A percentile compares a stretch with the other conserved stretches of the same genome.
These are phyloP conservation scores for Rissa tridactyla DNA, from an alignment of 2,113 vertebrate species.

Conservation along the genomic window DNA sequence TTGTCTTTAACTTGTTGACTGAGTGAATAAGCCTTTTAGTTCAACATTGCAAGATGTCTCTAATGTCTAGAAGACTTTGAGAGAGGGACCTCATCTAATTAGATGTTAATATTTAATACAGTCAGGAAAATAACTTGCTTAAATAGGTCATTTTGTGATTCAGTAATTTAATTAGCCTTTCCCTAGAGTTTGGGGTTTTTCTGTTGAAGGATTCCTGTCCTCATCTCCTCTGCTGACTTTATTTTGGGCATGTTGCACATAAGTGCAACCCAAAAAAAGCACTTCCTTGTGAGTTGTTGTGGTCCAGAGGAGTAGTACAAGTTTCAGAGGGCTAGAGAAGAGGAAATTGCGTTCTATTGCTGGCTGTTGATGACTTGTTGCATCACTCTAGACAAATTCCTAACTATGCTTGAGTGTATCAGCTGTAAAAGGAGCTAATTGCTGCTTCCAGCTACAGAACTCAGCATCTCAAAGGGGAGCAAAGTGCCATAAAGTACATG, in stretches of 20 bases:
- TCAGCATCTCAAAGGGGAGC: background rate
- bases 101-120: conserved; percentile 6
- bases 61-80: background rate
- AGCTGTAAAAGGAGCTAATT: background rate
- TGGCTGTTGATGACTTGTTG: background rate
- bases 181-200: background rate
- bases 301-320: background rate
- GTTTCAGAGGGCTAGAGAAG: background rate
- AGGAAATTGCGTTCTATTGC: background rate
- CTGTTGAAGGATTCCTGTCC: background rate
- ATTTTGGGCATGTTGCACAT: background rate
- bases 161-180: background rate
- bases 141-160: background rate
- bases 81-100: background rate
- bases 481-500: background rate
- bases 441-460: background rate
- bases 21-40: background rate
- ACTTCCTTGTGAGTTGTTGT: background rate
- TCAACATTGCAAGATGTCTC: background rate
- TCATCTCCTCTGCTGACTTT: background rate
- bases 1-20: background rate
- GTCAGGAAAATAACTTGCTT: background rate
- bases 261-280: background rate
- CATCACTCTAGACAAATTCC: background rate
- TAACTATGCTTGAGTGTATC: background rate